These are phyloP conservation scores for Pyralis farinalis DNA, from an alignment of 2,888 invertebrate species.

Conservation along the genomic window DNA sequence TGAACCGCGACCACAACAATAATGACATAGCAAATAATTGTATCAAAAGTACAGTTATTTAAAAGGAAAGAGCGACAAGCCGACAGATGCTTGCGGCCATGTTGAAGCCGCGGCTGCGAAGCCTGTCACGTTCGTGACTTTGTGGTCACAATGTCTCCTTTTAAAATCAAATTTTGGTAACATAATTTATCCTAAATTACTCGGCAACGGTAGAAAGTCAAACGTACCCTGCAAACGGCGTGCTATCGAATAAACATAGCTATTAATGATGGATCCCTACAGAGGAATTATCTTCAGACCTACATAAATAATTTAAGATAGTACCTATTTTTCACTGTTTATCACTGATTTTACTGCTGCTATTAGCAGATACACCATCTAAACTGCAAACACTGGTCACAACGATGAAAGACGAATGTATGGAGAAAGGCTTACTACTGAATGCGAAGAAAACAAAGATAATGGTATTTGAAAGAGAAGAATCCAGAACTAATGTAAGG, in stretches of 20 bases:
- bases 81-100: conserved; percentile 78
- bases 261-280: no score
- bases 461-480: no score
- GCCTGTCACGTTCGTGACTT: conserved; percentile 60
- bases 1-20: conserved; percentile 60
- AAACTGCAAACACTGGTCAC: no score
- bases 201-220: conserved; percentile 44
- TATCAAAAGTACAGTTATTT: conserved; percentile 65
- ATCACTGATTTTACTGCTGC: no score
- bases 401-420: no score
- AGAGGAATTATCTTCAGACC: no score
- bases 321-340: no score
- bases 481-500: no score
- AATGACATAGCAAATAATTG: conserved; percentile 64
- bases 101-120: conserved; percentile 58
- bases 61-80: conserved; percentile 69
- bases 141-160: conserved; percentile 71
- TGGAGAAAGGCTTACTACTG: no score
- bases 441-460: no score
- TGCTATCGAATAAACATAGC: conserved; percentile 30
- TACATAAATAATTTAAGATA: no score
- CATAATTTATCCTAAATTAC: conserved; percentile 49
- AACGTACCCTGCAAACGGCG: conserved; percentile 39
- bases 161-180: conserved; percentile 72
- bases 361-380: no score